Evolutionary conservation across 2,797 vertebrate species (phyloP).

Genomic region (Molossus alvarezi): DNA sequence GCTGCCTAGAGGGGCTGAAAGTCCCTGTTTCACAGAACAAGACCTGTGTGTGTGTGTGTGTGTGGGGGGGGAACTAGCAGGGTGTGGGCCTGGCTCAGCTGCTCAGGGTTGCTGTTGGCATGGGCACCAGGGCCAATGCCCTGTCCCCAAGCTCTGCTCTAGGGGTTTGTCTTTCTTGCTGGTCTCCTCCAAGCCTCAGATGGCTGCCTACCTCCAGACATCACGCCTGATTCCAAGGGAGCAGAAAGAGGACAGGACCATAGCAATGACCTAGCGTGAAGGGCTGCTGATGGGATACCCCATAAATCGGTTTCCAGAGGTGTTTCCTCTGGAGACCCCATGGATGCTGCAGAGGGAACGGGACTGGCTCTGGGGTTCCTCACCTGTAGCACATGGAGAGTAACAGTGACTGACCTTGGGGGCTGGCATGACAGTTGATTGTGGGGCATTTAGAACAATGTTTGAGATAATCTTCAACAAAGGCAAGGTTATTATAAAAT

Average conservation of each 20-base stretch:
- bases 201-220: neutral
- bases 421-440: neutral
- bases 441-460: accelerated
- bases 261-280: neutral
- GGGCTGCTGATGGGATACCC: accelerated
- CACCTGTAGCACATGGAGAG: neutral
- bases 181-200: neutral
- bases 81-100: neutral
- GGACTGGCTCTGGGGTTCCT: no score
- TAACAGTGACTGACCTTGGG: neutral
- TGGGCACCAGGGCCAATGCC: no score
- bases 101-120: neutral
- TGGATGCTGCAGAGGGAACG: no score
- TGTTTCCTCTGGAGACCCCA: neutral
- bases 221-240: neutral
- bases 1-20: neutral
- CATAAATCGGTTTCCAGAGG: neutral
- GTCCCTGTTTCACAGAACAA: neutral
- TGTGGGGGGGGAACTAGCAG: neutral
- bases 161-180: neutral
- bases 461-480: neutral
- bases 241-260: neutral
- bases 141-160: neutral
- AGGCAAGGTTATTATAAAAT: neutral
- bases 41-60: no score